These are phyloP conservation scores for Onychostruthus taczanowskii DNA, from an alignment of 2,113 vertebrate genomes.

Conservation along the genomic window DNA sequence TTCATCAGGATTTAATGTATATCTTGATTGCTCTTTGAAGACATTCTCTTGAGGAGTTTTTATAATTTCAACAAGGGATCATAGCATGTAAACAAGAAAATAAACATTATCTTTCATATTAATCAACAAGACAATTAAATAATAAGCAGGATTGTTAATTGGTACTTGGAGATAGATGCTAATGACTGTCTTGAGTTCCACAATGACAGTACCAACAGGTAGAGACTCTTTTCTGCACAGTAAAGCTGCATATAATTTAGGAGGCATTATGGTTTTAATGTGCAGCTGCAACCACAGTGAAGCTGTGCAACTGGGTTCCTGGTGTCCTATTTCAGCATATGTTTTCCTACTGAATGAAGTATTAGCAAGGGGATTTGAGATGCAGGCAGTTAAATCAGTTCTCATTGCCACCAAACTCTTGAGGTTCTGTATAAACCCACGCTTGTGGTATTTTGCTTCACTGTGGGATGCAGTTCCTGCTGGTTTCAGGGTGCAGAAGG, in stretches of 20 bases:
- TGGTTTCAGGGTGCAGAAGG: slow-evolving; percentile 5
- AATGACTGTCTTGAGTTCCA: slow-evolving; percentile 29
- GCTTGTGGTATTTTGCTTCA: not conserved
- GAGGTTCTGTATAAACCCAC: not conserved
- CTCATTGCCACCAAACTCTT: not conserved
- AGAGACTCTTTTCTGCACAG: not conserved
- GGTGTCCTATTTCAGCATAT: slow-evolving; percentile 8
- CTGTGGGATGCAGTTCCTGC: not conserved
- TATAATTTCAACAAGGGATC: slow-evolving; percentile 52
- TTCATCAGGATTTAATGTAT: slow-evolving; percentile 84
- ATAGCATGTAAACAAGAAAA: slow-evolving; percentile 46
- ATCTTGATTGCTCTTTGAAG: slow-evolving; percentile 83
- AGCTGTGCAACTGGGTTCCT: not conserved
- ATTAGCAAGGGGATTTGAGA: not conserved
- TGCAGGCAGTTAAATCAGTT: not conserved
- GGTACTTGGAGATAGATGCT: slow-evolving; percentile 34
- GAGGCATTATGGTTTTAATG: not conserved
- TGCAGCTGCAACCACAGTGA: slow-evolving; percentile 27
- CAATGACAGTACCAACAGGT: slow-evolving; percentile 14
- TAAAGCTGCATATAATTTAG: slow-evolving; percentile 23
- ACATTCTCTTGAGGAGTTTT: slow-evolving; percentile 74
- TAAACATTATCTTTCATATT: slow-evolving; percentile 57
- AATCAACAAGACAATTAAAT: slow-evolving; percentile 58
- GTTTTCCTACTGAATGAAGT: not conserved
- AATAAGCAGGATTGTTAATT: slow-evolving; percentile 44